Evolutionary conservation across 2,888 invertebrate genomes (phyloP), one percentile per base, ranked within the genome.

Genomic region (Trypoxylon attenuatum): DNA sequence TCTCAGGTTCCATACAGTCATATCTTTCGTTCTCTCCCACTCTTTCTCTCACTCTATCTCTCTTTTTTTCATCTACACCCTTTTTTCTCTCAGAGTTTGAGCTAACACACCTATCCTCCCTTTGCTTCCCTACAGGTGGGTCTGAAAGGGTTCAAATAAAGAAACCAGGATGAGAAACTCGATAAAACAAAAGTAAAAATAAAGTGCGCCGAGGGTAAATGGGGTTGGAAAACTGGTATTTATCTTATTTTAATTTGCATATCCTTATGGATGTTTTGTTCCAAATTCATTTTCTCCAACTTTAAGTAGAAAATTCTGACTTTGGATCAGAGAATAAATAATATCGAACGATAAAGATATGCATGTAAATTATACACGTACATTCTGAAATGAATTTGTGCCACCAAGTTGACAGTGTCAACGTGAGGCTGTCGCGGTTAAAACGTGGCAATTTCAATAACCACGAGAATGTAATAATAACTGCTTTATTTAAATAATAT

Each of bases 71-170:
- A 50, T 58, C 57, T 18, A 10, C 10, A 22, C 16, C 3, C 21
- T 46, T 53, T 39, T 41, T 16, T 47, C 29, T 42, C 25, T 13
- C 23, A 29, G 27, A 39, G 13, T 45, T 22, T 13, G 25, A 15
- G 10, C 19, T 47, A 19, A 18, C 42, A 67, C 38, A 69, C 73
- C 51, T 69, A 71, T 58, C 71, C 64, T 67, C 68, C 39, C 68
- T 66, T 74, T 69, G 64, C 62, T 74, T 62, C 71, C 38, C 76
- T 85, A 86, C 59, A 86, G 85, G 64, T 85, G 86, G 73, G 86
- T 86, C 85, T 86, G 85, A 83, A 86, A 78, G 82, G 81, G 81
- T 80, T 77, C 68, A 84, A 86, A 84, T 78, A 74, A 81, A 82
- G 70, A 82, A 75, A 77, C 68, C 70, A 80, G 79, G 76, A 74